Base-by-base conservation (phyloP, 2,113 vertebrate genomes). In the Cebus imitator region DNA sequence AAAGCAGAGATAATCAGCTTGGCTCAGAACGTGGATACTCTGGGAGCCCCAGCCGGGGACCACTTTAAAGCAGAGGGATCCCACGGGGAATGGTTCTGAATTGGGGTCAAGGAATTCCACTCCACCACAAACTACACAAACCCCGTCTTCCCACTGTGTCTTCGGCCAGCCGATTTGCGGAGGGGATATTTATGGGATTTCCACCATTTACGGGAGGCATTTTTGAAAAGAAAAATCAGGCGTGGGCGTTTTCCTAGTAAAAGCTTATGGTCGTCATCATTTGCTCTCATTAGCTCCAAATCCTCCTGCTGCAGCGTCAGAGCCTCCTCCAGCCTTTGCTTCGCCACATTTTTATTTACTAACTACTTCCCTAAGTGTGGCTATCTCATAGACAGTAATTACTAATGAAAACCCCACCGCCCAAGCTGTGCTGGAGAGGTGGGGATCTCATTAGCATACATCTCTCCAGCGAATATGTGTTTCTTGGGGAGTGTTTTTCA, bases 1-100 rank as follows among this genome's bases (percentile, higher is more conserved):
- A 97, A 89, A 98, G 96, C 97, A 93, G 95, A 93, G 98, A 97
- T 98, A 97, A 86, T 25, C 30, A 30, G 81, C 88, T 76, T 30
- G 88, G 93, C 80, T 1, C 70, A 35, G 93, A 82, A 43, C 25
- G 0, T 0, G 17, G 90, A 16, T 0, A 37, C n/a, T 16, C 14
- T 35, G 5, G 79, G 87, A 84, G 50, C 80, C 27, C 83, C 35
- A 6, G 0, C 45, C 0, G 1, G 79, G 82, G 83, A 37, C 78
- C 10, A 3, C 79, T 61, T 35, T 3, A 57, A 52, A 88, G 92
- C 37, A 2, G 64, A 5, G 52, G 87, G 75, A 4, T 40, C 37
- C 92, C 13, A 0, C 1, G 2, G 52, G 20, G 73, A 40, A 32
- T 0, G 52, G 61, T 3, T 90, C 87, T 87, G 91, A 70, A 6